These are phyloP conservation scores for Neomonachus schauinslandi DNA, from an alignment of 2,113 vertebrate species.

Conservation along the genomic window DNA sequence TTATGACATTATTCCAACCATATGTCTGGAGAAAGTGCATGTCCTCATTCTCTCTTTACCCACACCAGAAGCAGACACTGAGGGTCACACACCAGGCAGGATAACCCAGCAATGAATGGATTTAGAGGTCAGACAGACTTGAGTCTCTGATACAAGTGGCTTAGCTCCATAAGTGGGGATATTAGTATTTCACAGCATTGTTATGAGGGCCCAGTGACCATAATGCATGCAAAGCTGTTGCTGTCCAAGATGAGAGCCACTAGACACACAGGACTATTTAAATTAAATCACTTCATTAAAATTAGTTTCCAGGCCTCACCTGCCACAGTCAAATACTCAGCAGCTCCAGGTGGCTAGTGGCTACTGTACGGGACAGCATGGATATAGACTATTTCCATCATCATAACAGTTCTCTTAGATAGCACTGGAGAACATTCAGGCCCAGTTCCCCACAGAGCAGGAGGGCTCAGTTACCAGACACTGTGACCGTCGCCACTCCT, in stretches of 20 bases:
- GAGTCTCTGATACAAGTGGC: not conserved
- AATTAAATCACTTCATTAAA: not conserved
- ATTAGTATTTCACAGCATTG: not conserved
- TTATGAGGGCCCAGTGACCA: not conserved
- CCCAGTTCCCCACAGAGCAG: not conserved
- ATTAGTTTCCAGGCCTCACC: not conserved
- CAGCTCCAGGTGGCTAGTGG: not conserved
- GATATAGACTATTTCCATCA: not conserved
- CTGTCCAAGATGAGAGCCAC: not conserved
- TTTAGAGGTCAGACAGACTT: not conserved
- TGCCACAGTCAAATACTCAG: not conserved
- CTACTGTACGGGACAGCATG: not conserved
- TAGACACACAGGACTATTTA: not conserved
- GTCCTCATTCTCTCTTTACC: not conserved
- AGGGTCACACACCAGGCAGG: not conserved
- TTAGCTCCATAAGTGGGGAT: not conserved
- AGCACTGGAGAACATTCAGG: not conserved
- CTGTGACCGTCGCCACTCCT: not conserved
- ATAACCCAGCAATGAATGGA: not conserved
- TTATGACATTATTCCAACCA: not conserved
- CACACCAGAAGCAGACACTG: not conserved
- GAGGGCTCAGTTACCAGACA: not conserved
- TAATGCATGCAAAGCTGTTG: not conserved
- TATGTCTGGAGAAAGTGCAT: not conserved
- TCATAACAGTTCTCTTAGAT: not conserved